phyloP scores from a whole-genome alignment of 1,140 invertebrate genomes.

The Nebria ingens region DNA sequence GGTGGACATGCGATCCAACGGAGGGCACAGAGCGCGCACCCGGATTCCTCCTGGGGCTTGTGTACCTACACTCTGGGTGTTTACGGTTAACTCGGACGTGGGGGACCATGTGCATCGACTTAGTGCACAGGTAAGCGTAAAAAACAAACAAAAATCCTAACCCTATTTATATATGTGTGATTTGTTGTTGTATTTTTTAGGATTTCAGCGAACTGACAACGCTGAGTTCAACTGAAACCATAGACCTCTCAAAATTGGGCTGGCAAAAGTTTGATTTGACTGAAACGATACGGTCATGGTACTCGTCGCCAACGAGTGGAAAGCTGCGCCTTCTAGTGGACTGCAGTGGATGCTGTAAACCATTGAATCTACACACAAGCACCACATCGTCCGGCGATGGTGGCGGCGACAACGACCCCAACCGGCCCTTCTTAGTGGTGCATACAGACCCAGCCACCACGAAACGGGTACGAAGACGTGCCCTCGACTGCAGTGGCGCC shows the following conservation, averaged over 20 bases:
- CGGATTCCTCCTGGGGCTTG: not conserved
- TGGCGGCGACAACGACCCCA: slow-evolving; percentile 38
- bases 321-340: slow-evolving; percentile 69
- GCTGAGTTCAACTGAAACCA: slow-evolving; percentile 57
- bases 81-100: not conserved
- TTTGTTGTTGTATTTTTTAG: too few species aligned
- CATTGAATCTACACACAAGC: slow-evolving; percentile 48
- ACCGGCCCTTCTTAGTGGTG: slow-evolving; percentile 76
- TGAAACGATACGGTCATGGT: slow-evolving; percentile 62
- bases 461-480: slow-evolving; percentile 61
- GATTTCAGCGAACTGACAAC: slow-evolving; percentile 48
- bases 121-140: not conserved
- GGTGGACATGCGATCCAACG: slow-evolving; percentile 43
- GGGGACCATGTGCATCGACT: not conserved
- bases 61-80: not conserved
- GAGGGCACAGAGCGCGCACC: not conserved
- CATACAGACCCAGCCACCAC: slow-evolving; percentile 52
- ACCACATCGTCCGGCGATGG: slow-evolving; percentile 20
- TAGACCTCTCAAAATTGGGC: slow-evolving; percentile 55
- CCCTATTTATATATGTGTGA: too few species aligned
- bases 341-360: slow-evolving; percentile 70
- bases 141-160: too few species aligned
- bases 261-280: slow-evolving; percentile 85
- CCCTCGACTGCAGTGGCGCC: slow-evolving; percentile 69
- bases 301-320: slow-evolving; percentile 39